These are phyloP conservation scores for Muschampia plurimacula DNA, from an alignment of 2,888 invertebrate genomes.

Conservation along the genomic window DNA sequence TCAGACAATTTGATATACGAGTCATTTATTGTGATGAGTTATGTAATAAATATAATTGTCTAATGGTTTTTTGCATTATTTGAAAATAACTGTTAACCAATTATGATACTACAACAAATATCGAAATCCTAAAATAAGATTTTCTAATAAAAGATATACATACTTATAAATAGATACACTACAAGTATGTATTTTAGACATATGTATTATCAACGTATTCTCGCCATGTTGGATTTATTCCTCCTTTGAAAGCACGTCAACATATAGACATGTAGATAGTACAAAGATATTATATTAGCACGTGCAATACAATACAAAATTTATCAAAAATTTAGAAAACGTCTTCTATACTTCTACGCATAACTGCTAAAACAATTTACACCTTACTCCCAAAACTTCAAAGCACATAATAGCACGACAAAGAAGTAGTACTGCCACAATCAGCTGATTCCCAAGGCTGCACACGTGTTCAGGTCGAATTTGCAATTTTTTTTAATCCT, in stretches of 20 bases:
- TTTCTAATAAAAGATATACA: no score
- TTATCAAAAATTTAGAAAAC: constrained; percentile 5
- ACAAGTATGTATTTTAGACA: no score
- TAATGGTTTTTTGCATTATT: no score
- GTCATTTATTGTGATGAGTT: no score
- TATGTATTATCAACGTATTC: no score
- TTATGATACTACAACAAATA: no score
- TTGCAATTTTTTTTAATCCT: constrained; percentile 67
- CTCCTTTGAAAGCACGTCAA: neutral
- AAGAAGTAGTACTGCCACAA: constrained; percentile 41
- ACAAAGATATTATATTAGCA: constrained; percentile 13
- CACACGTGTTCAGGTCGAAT: constrained; percentile 69
- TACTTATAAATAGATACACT: no score
- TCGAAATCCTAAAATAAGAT: no score
- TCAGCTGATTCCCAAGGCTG: constrained; percentile 76
- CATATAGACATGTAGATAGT: neutral
- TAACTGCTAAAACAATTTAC: neutral
- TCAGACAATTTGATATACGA: no score
- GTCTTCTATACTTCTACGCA: constrained; percentile 14
- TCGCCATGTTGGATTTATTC: neutral
- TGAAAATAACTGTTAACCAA: no score
- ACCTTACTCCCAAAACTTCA: neutral
- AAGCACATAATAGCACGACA: neutral
- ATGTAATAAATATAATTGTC: no score
- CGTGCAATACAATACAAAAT: constrained; percentile 26